Evolutionary conservation across 1,140 invertebrate species (phyloP), one percentile per base, ranked within the genome.

Genomic region (Drosophila sproati): DNA sequence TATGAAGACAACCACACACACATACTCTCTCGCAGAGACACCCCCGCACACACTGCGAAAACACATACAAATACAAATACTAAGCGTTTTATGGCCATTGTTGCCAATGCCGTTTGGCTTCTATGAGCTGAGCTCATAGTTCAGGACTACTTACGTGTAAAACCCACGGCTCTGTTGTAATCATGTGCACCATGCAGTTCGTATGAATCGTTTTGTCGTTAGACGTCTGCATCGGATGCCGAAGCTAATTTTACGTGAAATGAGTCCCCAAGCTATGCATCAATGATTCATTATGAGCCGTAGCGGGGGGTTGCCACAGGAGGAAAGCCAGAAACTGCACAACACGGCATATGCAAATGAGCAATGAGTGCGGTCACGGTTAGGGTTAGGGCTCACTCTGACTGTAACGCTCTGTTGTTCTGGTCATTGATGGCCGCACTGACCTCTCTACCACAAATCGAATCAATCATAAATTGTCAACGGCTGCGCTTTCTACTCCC

Each of bases 381-480:
- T 35, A 43, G n/a, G 28, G 48, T 31, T 59, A 28, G 37, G 47
- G 29, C 41, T n/a, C 2, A 28, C 20, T 32, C 12, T 63, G 43
- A 43, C 52, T 45, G n/a, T 54, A 37, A 29, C 7, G 7, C 32
- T 29, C 20, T 20, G 28, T 34, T 43, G 37, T 35, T 34, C 43
- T 48, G 66, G 4, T 29, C 10, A 31, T 61, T 60, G 59, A 52
- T 67, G 51, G 20, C 12, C 7, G 5, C 28, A n/a, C 8, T 28
- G 10, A 47, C 6, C 45, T 47, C 54, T 31, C 63, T 57, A 41
- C 66, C 82, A 54, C 69, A 64, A 69, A 59, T 54, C 83, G 62
- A 78, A 89, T 88, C 83, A 88, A 88, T 88, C 83, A 88, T 88
- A 74, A 76, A 88, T 80, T 89, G 80, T 88, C 85, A 88, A 62